Evolutionary conservation across 2,888 invertebrate genomes (phyloP).

Genomic region (Campoplex capitator): DNA sequence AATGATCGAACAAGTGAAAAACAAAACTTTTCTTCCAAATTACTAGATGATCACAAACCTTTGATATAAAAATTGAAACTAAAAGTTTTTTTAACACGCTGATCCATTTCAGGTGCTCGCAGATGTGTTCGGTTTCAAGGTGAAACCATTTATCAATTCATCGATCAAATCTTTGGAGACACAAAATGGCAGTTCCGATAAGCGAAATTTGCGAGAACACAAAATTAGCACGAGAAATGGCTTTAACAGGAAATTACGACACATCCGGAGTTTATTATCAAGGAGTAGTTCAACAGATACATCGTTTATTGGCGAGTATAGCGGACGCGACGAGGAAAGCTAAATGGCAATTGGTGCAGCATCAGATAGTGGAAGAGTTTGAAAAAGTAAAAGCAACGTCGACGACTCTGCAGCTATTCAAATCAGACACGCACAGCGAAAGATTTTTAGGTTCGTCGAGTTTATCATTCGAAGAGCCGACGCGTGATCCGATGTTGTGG

Average conservation of each 20-base stretch:
- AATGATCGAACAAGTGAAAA: background rate
- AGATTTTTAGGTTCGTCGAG: conserved; percentile 83
- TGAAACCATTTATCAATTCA: background rate
- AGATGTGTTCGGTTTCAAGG: background rate
- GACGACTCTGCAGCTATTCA: conserved; percentile 91
- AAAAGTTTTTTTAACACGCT: background rate
- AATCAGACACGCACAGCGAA: conserved; percentile 88
- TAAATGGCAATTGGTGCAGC: conserved; percentile 96
- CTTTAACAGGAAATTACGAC: conserved; percentile 97
- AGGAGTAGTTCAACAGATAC: conserved; percentile 96
- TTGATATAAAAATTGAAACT: background rate
- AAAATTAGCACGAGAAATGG: conserved; percentile 97
- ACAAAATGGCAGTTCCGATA: conserved; percentile 92
- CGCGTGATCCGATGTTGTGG: conserved; percentile 93
- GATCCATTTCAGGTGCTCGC: background rate
- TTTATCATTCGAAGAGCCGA: conserved; percentile 87
- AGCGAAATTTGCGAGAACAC: conserved; percentile 98
- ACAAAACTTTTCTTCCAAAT: background rate
- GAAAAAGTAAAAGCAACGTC: conserved; percentile 95
- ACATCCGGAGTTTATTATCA: conserved; percentile 97
- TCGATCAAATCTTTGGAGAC: background rate
- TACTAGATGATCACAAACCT: too few species aligned
- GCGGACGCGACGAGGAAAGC: conserved; percentile 93
- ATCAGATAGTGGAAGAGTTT: conserved; percentile 95
- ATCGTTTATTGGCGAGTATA: conserved; percentile 92